Evolutionary conservation across 2,113 vertebrate species (phyloP).

Genomic region (Poicephalus gulielmi): DNA sequence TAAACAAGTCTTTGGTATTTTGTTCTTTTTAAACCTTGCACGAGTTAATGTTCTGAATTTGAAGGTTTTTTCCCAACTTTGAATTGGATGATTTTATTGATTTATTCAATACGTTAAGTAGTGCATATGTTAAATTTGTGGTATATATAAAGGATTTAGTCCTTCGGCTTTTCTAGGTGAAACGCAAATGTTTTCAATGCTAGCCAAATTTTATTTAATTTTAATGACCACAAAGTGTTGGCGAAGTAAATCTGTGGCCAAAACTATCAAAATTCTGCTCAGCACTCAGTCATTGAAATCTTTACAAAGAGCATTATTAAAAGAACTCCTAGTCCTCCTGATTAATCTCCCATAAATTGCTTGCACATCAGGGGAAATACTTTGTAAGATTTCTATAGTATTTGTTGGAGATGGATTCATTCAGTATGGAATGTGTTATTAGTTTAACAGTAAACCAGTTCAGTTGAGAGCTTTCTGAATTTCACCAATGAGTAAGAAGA

Average conservation of each 20-base stretch:
- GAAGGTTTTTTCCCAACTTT: not conserved
- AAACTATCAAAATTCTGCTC: not conserved
- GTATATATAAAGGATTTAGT: not conserved
- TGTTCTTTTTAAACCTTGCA: not conserved
- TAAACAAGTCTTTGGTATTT: not conserved
- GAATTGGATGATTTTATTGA: not conserved
- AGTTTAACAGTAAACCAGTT: not conserved
- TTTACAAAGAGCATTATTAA: not conserved
- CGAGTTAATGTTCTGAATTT: not conserved
- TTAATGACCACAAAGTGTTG: not conserved
- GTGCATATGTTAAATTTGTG: not conserved
- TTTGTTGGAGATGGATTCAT: not conserved
- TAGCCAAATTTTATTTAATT: not conserved
- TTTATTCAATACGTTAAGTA: not conserved
- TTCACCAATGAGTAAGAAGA: not conserved
- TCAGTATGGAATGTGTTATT: fast-evolving
- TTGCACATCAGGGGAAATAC: not conserved
- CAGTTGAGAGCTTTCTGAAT: not conserved
- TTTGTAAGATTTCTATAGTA: not conserved
- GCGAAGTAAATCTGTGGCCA: not conserved
- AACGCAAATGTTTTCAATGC: not conserved
- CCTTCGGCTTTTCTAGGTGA: not conserved
- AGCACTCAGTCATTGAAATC: not conserved
- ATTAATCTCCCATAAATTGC: not conserved
- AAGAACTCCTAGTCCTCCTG: not conserved